A percentile compares a stretch with the other conserved stretches of the same genome.
These are phyloP conservation scores for Gymnothorax javanicus DNA, from an alignment of 2,797 vertebrate genomes.

Conservation along the genomic window DNA sequence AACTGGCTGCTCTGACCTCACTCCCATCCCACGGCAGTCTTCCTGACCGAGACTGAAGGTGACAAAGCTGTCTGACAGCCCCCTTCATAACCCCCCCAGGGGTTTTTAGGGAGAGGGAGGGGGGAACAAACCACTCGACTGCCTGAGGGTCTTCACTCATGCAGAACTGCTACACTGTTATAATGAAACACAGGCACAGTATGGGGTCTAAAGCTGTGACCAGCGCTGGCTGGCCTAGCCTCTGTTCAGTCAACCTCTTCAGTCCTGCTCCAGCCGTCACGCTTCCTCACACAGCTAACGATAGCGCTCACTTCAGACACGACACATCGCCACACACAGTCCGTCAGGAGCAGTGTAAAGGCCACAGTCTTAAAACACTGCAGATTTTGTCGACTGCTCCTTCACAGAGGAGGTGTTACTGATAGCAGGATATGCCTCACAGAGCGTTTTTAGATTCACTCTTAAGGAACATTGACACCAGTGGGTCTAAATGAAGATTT, in stretches of 20 bases:
- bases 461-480: too few species aligned
- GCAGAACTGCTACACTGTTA: not conserved
- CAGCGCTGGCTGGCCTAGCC: too few species aligned
- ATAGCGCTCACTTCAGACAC: conserved; percentile 43
- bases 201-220: too few species aligned
- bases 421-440: too few species aligned
- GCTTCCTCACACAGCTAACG: conserved; percentile 21
- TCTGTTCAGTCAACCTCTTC: conserved; percentile 16
- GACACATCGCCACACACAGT: conserved; percentile 34
- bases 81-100: conserved; percentile 42
- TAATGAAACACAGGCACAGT: too few species aligned
- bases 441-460: too few species aligned
- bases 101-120: conserved; percentile 63
- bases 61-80: conserved; percentile 77
- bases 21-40: conserved; percentile 38
- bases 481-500: too few species aligned
- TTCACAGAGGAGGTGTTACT: too few species aligned
- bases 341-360: too few species aligned
- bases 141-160: conserved; percentile 53
- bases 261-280: conserved; percentile 32
- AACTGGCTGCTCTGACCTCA: conserved; percentile 28
- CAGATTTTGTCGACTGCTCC: too few species aligned
- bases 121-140: conserved; percentile 54
- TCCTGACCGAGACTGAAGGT: conserved; percentile 66
- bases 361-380: too few species aligned